Evolutionary conservation across 1,140 invertebrate genomes (phyloP).

Genomic region (Drosophila kepulauana): DNA sequence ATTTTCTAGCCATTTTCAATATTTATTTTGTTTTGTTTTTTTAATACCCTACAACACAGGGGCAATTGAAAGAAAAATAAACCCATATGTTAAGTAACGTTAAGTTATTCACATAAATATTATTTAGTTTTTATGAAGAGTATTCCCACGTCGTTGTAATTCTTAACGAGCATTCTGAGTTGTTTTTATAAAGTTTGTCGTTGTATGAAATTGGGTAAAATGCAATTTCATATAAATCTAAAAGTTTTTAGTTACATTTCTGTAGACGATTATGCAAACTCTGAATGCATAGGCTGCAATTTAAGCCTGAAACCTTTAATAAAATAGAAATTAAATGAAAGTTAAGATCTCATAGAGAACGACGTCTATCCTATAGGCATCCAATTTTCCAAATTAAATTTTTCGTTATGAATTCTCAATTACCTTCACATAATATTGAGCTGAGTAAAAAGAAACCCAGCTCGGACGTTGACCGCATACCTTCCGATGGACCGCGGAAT

Average conservation of each 20-base stretch:
- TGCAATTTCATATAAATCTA: constrained; percentile 72
- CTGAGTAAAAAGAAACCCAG: neutral
- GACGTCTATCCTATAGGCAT: neutral
- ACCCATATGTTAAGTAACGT: neutral
- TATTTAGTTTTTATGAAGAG: neutral
- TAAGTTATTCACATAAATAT: neutral
- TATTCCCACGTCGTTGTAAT: neutral
- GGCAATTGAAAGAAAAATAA: too few species aligned
- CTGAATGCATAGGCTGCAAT: constrained; percentile 22
- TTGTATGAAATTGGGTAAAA: constrained; percentile 62
- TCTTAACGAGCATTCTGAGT: neutral
- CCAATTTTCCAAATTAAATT: neutral
- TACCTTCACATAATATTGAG: neutral
- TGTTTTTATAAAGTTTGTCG: constrained; percentile 53
- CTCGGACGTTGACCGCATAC: neutral
- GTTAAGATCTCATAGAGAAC: constrained; percentile 2
- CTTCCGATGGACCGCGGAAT: neutral
- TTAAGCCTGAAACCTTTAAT: constrained; percentile 1
- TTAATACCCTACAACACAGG: neutral
- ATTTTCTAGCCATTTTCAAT: constrained; percentile 51
- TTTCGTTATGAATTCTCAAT: constrained; percentile 1
- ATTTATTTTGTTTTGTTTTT: constrained; percentile 33
- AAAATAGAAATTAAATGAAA: neutral
- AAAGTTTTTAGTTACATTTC: constrained; percentile 56
- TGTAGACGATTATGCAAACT: constrained; percentile 56